phyloP scores from a whole-genome alignment of 2,113 vertebrate species.

The Cinclus cinclus region DNA sequence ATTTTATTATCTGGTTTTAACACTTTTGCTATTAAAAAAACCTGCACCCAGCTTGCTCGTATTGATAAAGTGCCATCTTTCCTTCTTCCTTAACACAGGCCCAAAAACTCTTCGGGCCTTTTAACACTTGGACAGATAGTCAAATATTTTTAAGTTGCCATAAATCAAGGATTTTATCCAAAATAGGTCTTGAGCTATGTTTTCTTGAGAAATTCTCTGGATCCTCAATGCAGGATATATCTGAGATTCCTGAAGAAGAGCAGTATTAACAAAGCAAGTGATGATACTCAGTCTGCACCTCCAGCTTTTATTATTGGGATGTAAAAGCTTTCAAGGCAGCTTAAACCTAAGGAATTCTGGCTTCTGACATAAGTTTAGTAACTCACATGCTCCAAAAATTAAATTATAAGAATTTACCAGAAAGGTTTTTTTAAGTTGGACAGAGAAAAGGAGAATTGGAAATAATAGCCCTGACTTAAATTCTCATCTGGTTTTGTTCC shows the following conservation, averaged over 20 bases:
- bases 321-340: neutral
- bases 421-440: neutral
- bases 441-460: neutral
- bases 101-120: neutral
- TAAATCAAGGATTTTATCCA: conserved; percentile 26
- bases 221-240: conserved; percentile 24
- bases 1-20: neutral
- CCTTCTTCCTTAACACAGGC: neutral
- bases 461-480: neutral
- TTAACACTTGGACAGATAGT: neutral
- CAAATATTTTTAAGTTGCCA: neutral
- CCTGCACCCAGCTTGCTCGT: fast-evolving
- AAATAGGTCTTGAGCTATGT: conserved; percentile 8
- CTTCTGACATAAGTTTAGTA: neutral
- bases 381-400: neutral
- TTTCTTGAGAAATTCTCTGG: conserved; percentile 25
- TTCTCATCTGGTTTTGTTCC: fast-evolving
- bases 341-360: neutral
- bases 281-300: neutral
- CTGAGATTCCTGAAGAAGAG: conserved; percentile 35
- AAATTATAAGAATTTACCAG: neutral
- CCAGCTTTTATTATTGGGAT: neutral
- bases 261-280: neutral
- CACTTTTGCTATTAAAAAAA: neutral
- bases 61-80: neutral